Base-by-base conservation (phyloP, 1,140 invertebrate species). In the Sycophila sp. region DNA sequence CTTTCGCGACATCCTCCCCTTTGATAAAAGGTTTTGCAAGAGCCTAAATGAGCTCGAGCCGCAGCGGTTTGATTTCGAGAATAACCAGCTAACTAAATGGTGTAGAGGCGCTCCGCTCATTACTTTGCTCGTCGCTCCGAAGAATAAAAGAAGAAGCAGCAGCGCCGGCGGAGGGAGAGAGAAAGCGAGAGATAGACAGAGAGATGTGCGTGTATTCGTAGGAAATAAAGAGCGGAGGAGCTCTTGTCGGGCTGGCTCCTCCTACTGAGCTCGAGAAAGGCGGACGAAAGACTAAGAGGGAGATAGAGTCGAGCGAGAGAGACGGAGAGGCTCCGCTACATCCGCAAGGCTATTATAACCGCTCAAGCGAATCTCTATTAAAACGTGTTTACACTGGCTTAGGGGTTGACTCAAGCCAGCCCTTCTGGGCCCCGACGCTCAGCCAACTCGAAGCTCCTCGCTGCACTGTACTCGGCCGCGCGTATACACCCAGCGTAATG, bases 301-400 rank as follows among this genome's bases (percentile, higher is more conserved):
- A 74, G 65, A 72, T 34, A 42, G 19, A 13, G n/a, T n/a, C n/a
- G 42, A 63, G 76, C 77, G 73, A 78, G 76, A 73, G 76, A 78
- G 78, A 78, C 71, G 77, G 76, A 78, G 75, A 36, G 5, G 45
- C 24, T 8, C 49, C 28, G 81, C 78, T 84, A 84, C 83, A 86
- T 85, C 83, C 83, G 83, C 81, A 83, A 85, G 83, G 84, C 85
- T 86, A 86, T 86, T 86, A 86, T 86, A 85, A 82, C 82, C 85
- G 85, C 85, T 86, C 85, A 83, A 86, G 85, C 85, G 85, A 86
- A 86, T 85, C 85, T 85, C 85, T 86, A 86, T 86, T 86, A 85
- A 86, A 86, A 85, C 83, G 83, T 86, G 84, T 86, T 86, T 86
- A 85, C 84, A 85, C 85, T 86, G 83, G 85, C 83, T 85, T 84